Evolutionary conservation across 2,113 vertebrate species (phyloP), one percentile per base, ranked within the genome.

Genomic region (Coptodon bakossiorum): DNA sequence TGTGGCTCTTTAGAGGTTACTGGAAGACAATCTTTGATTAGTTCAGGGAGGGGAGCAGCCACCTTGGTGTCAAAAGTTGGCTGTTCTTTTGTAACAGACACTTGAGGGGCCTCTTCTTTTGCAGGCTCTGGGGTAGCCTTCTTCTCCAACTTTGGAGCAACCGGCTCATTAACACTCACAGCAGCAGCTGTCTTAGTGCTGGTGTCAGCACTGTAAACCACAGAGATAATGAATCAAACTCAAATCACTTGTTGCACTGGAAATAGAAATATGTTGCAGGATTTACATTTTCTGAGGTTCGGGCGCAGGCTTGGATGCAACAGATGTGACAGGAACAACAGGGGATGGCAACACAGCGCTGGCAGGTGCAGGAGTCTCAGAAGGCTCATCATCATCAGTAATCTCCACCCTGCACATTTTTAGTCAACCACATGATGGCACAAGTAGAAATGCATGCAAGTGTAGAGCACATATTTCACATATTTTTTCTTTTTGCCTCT

Each of bases 391-490:
- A 22, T 96, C 96, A 57, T 68, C 34, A 38, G 16, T 56, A 53
- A 96, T 90, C 80, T 95, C 93, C 76, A 97, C 96, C 91, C 97
- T 97, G 80, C 50, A 86, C 19, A 87, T 40, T 84, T 36, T 40
- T 24, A 89, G 63, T n/a, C 71, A 80, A 61, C 45, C 27, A 13
- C 48, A 84, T 5, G 53, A 40, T 29, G 34, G n/a, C 22, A 82
- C 16, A 40, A 7, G 31, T 29, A 48, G n/a, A n/a, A 52, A 66
- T 40, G 52, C 43, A 78, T 50, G 73, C 17, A 78, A 78, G 27
- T 52, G 45, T 78, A 50, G 27, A 52, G 17, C 24, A 31, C 43
- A 78, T 50, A 78, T 48, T 50, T 76, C 43, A 76, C 71, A 76
- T 78, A 50, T 78, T 19, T 14, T 82, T 73, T 38, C 11, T 2